These are phyloP conservation scores for Luscinia megarhynchos DNA, from an alignment of 2,797 vertebrate genomes.

Conservation along the genomic window DNA sequence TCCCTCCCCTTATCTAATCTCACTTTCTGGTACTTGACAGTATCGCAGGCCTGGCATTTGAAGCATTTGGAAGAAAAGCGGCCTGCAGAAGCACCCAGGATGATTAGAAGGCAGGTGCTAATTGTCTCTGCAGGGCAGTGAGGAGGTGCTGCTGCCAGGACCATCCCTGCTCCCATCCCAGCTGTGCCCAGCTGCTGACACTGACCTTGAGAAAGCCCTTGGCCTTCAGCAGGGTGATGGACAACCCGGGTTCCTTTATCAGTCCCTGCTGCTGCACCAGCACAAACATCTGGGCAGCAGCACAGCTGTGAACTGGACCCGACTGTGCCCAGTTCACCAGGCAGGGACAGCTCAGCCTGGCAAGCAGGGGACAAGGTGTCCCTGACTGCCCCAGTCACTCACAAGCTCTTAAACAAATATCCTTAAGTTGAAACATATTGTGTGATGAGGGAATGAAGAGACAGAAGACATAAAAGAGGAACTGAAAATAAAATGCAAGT, in stretches of 20 bases:
- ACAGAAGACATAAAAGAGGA: not conserved
- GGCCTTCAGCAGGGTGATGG: accelerated
- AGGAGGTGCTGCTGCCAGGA: not conserved
- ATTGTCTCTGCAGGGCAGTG: not conserved
- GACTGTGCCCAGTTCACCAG: not conserved
- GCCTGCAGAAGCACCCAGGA: not conserved
- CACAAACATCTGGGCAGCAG: not conserved
- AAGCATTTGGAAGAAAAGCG: conserved; percentile 41
- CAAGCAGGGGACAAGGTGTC: accelerated
- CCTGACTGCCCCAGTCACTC: not conserved
- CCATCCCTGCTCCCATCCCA: accelerated
- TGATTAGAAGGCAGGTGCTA: not conserved
- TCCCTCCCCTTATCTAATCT: conserved; percentile 47
- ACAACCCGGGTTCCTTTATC: accelerated
- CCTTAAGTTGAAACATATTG: accelerated
- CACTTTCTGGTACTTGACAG: not conserved
- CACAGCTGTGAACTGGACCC: accelerated
- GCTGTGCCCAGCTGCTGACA: not conserved
- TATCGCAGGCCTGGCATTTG: conserved; percentile 18
- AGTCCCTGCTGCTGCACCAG: not conserved
- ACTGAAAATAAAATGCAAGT: not conserved
- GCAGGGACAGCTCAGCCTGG: not conserved
- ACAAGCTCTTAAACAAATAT: not conserved
- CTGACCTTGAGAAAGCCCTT: not conserved
- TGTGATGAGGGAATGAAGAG: not conserved